Evolutionary conservation across 2,888 invertebrate species (phyloP).

Genomic region (Blera fallax): DNA sequence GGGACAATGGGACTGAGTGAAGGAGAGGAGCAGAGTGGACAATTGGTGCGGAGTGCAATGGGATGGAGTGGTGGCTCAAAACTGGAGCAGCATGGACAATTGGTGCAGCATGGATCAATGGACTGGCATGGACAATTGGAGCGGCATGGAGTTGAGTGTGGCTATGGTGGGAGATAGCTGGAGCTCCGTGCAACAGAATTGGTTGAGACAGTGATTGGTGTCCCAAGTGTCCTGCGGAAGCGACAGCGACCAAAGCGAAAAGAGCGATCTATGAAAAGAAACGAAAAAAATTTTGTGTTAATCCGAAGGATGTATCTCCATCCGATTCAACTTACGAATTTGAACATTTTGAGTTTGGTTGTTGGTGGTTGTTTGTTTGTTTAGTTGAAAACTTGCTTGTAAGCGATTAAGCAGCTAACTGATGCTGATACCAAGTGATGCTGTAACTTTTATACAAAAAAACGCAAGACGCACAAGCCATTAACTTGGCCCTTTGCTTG

Average conservation of each 20-base stretch:
- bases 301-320: not conserved
- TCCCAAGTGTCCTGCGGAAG: conserved; percentile 33
- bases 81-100: conserved; percentile 5
- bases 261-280: conserved; percentile 6
- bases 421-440: conserved; percentile 1
- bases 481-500: not conserved
- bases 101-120: not conserved
- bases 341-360: conserved; percentile 31
- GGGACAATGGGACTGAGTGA: conserved; percentile 24
- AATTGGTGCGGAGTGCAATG: not conserved
- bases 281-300: not conserved
- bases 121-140: not conserved
- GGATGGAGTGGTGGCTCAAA: not conserved
- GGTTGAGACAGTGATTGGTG: not conserved
- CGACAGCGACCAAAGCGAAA: conserved; percentile 19
- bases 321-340: conserved; percentile 11
- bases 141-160: not conserved
- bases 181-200: not conserved
- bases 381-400: not conserved
- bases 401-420: conserved; percentile 7
- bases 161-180: conserved; percentile 11
- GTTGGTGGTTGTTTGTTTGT: not conserved
- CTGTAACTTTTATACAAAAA: conserved; percentile 40
- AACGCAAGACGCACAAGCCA: not conserved
- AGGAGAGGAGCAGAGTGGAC: conserved; percentile 3